Evolutionary conservation across 1,140 invertebrate genomes (phyloP), one percentile per base, ranked within the genome.

Genomic region (Charaxes varanes): DNA sequence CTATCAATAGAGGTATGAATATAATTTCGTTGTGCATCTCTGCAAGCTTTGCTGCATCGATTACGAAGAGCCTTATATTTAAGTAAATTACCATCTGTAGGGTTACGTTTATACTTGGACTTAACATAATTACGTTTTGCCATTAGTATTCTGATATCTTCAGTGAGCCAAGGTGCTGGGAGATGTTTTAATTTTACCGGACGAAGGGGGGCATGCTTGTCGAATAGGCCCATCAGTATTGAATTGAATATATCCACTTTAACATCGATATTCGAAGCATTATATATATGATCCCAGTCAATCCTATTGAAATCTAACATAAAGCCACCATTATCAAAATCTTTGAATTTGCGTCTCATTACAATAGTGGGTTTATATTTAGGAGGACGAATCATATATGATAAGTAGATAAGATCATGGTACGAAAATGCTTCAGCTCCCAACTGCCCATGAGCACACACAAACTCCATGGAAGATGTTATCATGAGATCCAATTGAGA

Each of bases 171-270:
- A n/a, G n/a, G n/a, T n/a, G n/a, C n/a, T n/a, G n/a, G n/a, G n/a
- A n/a, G n/a, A 19, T 16, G 5, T 8, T 32, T 32, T 14, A 31
- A 16, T 8, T 31, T 31, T 3, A 31, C 17, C 5, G 28, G 28
- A 6, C 28, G 10, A 6, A 32, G 12, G 5, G 30, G 30, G 19
- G 30, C 30, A 32, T 32, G 30, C 10, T 8, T 32, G 6, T 32
- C 30, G 11, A 32, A 32, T n/a, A 28, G 26, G 6, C 14, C 26
- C 14, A 12, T 11, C 10, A 28, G 26, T 0, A 28, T 8, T 2
- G 21, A 36, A 22, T 36, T 36, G n/a, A 36, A 36, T 8, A 36
- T 12, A 10, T 36, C 11, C 7, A 36, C 18, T 12, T 36, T 36
- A 1, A 24, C 34, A 10, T 36, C 34, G 2, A 36, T 36, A 13